phyloP scores from a whole-genome alignment of 2,888 invertebrate species.

The Leptinotarsa rubiginosa region DNA sequence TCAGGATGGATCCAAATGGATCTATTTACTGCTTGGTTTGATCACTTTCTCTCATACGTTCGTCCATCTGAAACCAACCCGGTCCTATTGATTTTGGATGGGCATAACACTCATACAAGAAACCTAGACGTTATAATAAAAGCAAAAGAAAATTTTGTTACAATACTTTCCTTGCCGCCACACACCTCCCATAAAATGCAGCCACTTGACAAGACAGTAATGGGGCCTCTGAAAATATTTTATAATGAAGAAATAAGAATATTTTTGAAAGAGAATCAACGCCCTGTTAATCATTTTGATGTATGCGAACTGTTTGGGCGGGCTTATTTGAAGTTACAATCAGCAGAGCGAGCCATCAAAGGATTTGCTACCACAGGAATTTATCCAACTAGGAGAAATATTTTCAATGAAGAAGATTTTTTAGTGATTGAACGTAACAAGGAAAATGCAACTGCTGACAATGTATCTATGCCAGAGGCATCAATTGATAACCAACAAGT shows the following conservation, averaged over 20 bases:
- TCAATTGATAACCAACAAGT: background rate
- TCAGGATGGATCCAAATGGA: constrained; percentile 30
- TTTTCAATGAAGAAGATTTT: constrained; percentile 24
- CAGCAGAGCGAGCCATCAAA: constrained; percentile 3
- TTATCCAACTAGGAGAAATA: constrained; percentile 5
- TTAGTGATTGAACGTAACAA: constrained; percentile 1
- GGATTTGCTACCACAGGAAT: constrained; percentile 16
- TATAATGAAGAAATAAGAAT: background rate
- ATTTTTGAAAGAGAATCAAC: constrained; percentile 3
- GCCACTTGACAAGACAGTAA: constrained; percentile 2
- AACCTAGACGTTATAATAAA: constrained; percentile 28
- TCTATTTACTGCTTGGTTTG: constrained; percentile 25
- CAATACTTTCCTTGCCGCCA: constrained; percentile 27
- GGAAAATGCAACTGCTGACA: background rate
- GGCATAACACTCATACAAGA: constrained; percentile 27
- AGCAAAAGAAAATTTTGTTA: constrained; percentile 22
- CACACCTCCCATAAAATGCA: background rate
- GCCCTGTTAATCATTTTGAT: constrained; percentile 11
- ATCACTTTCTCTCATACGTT: constrained; percentile 24
- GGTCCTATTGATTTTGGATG: constrained; percentile 29
- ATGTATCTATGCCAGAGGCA: background rate
- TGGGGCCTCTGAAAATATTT: background rate
- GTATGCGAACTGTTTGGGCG: background rate
- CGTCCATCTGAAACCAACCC: constrained; percentile 6
- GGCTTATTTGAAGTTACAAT: constrained; percentile 2